phyloP scores from a whole-genome alignment of 2,888 invertebrate genomes.

The Camptogramma bilineatum region DNA sequence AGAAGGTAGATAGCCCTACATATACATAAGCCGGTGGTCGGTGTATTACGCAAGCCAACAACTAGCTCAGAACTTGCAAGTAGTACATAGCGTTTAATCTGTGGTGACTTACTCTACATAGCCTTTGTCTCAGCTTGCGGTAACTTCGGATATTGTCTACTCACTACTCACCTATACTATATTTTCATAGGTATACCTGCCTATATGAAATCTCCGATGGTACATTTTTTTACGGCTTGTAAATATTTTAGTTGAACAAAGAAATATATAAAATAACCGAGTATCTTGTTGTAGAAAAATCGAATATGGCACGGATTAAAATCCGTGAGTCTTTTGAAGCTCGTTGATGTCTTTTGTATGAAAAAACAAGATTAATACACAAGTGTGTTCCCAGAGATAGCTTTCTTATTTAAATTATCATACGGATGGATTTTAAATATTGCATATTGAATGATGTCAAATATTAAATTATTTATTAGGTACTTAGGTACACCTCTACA shows the following conservation, averaged over 20 bases:
- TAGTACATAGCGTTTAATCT: not conserved
- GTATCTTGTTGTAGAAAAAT: no score
- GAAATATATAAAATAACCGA: no score
- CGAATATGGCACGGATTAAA: no score
- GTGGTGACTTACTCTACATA: slow-evolving; percentile 76
- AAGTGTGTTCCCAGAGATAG: no score
- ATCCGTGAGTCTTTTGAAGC: not conserved
- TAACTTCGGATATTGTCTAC: slow-evolving; percentile 50
- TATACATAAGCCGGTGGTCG: slow-evolving; percentile 46
- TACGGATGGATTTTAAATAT: no score
- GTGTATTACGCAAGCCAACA: slow-evolving; percentile 66
- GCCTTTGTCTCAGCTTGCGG: slow-evolving; percentile 68
- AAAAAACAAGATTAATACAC: not conserved
- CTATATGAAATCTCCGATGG: slow-evolving; percentile 33
- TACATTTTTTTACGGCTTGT: no score
- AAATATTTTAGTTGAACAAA: no score
- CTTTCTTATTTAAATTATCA: no score
- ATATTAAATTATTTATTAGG: no score
- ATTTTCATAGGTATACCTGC: no score
- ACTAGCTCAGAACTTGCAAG: slow-evolving; percentile 58
- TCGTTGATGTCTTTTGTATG: slow-evolving; percentile 31
- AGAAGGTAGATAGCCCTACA: slow-evolving; percentile 52
- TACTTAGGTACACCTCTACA: not conserved
- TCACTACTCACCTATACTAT: no score
- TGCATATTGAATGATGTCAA: no score